Evolutionary conservation across 2,797 vertebrate genomes (phyloP), one percentile per base, ranked within the genome.

Genomic region (Gallinago nigripennis): DNA sequence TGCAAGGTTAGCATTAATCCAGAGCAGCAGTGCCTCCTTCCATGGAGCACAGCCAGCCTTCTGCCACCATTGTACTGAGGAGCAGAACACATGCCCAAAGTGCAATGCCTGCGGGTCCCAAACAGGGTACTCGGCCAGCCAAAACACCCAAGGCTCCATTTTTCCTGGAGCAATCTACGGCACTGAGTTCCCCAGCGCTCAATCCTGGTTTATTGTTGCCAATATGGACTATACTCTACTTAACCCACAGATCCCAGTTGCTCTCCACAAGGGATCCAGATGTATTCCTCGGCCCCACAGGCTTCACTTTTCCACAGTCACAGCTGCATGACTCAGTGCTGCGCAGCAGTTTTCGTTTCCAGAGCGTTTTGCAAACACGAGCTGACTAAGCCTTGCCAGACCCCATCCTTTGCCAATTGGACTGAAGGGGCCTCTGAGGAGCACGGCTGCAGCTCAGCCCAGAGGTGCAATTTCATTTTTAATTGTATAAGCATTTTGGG

Each of bases 351-450:
- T 95, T 92, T 92, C 72, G 21, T 84, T 95, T 94, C 90, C 95
- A 93, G 76, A 86, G 66, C 1, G 0, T 90, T 95, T 82, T 81
- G 77, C 90, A 94, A 95, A 84, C 92, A 84, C 2, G 3, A 86
- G 83, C 90, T 93, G 94, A 91, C 68, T 85, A 85, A 89, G 84
- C 71, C 78, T 66, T 79, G 94, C 95, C 95, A 96, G 79, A 79
- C 30, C 71, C 77, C 43, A 23, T 56, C 82, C 56, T 86, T 76
- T 88, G 96, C 92, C 90, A 95, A 54, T 20, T 93, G 88, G 72
- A 82, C 24, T 56, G 90, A 94, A 86, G 75, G 73, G 83, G 90
- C 80, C 90, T 94, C 95, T 48, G 88, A 95, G 95, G 92, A 95
- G 73, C 83, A 41, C 0, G 56, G 77, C 73, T 93, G 58, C 90